Evolutionary conservation across 2,797 vertebrate genomes (phyloP).

Genomic region (Takifugu ocellatus): DNA sequence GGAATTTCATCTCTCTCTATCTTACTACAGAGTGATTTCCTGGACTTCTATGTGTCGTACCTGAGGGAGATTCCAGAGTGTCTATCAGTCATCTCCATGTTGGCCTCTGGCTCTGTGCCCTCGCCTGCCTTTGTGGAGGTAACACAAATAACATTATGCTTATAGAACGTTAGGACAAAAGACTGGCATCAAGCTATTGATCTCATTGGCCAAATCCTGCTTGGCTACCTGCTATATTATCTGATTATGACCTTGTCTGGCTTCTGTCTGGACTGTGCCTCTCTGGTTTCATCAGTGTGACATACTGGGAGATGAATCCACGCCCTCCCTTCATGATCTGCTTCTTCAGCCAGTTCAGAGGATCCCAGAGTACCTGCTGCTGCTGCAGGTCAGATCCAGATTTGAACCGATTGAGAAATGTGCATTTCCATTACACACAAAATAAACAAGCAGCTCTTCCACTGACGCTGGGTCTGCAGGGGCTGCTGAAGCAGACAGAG

Average conservation of each 20-base stretch:
- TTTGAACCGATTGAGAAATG: no score
- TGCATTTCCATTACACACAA: no score
- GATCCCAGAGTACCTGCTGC: slow-evolving; percentile 91
- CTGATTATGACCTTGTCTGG: background rate
- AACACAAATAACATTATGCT: slow-evolving; percentile 5
- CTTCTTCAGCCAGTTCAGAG: slow-evolving; percentile 95
- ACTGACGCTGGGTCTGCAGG: slow-evolving; percentile 63
- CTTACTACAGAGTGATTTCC: slow-evolving; percentile 85
- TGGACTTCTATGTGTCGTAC: slow-evolving; percentile 94
- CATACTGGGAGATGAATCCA: slow-evolving; percentile 84
- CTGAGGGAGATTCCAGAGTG: slow-evolving; percentile 94
- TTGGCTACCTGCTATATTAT: background rate
- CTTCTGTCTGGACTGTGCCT: slow-evolving; percentile 9
- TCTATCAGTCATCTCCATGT: slow-evolving; percentile 83
- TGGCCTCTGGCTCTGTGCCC: slow-evolving; percentile 61
- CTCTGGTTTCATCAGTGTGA: slow-evolving; percentile 60
- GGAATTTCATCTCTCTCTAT: background rate
- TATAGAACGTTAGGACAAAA: background rate
- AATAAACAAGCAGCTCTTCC: no score
- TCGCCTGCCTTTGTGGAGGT: slow-evolving; percentile 69
- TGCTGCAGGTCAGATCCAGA: slow-evolving; percentile 81
- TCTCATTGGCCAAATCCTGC: background rate
- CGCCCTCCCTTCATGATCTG: slow-evolving; percentile 87
- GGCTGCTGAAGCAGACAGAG: slow-evolving; percentile 88
- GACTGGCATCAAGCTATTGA: no score